These are phyloP conservation scores for Condylostylus longicornis DNA, from an alignment of 1,140 invertebrate genomes.

Conservation along the genomic window DNA sequence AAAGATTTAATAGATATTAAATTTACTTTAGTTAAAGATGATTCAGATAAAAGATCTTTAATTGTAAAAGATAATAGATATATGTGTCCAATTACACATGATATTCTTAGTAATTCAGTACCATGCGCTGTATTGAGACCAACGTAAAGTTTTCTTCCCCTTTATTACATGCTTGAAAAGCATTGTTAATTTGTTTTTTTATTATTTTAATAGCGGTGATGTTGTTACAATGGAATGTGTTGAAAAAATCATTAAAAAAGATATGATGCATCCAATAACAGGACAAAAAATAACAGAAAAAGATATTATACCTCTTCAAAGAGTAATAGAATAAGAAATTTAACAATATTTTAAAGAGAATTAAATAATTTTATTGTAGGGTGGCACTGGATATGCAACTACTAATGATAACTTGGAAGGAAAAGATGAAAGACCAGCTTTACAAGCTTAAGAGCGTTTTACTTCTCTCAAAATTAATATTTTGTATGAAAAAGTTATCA, in stretches of 20 bases:
- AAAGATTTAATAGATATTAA: slow-evolving; percentile 91
- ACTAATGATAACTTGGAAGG: slow-evolving; percentile 73
- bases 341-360: slow-evolving; percentile 3
- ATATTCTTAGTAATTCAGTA: slow-evolving; percentile 86
- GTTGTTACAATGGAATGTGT: slow-evolving; percentile 94
- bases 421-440: slow-evolving; percentile 69
- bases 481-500: no score
- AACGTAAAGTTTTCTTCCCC: slow-evolving; percentile 43
- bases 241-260: slow-evolving; percentile 91
- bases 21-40: slow-evolving; percentile 80
- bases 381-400: slow-evolving; percentile 85
- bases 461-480: no score
- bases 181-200: not conserved
- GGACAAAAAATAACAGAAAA: slow-evolving; percentile 73
- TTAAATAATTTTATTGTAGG: slow-evolving; percentile 39
- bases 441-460: slow-evolving; percentile 76
- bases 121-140: slow-evolving; percentile 83
- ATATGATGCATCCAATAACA: slow-evolving; percentile 92
- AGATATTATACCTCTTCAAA: slow-evolving; percentile 84
- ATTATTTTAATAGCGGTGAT: slow-evolving; percentile 45
- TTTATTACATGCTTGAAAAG: not conserved
- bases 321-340: slow-evolving; percentile 40
- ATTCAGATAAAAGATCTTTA: slow-evolving; percentile 64
- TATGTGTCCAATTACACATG: slow-evolving; percentile 94
- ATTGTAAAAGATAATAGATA: slow-evolving; percentile 79